These are phyloP conservation scores for Pseudococcus jackbeardsleyi DNA, from an alignment of 2,888 invertebrate genomes.

Conservation along the genomic window DNA sequence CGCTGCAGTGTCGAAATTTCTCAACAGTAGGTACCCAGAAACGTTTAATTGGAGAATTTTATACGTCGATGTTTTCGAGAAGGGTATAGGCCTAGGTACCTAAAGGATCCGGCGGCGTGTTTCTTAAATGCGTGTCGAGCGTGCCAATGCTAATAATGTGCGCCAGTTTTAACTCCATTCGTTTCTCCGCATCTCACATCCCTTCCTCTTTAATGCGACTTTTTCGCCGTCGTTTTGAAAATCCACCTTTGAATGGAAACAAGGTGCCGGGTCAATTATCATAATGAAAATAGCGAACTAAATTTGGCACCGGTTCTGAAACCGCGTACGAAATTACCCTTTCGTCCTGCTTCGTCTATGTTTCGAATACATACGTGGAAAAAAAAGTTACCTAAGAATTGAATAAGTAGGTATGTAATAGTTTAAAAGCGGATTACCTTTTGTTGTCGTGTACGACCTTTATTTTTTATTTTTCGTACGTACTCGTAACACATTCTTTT, in stretches of 20 bases:
- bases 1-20: not conserved
- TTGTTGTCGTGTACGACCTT: not conserved
- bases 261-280: not conserved
- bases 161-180: not conserved
- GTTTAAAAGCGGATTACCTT: conserved; percentile 5
- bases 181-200: not conserved
- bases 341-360: too few species aligned
- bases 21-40: not conserved
- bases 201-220: not conserved
- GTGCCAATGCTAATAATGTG: conserved; percentile 6
- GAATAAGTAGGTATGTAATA: not conserved
- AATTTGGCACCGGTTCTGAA: not conserved
- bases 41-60: conserved; percentile 31
- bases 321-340: too few species aligned
- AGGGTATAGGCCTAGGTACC: too few species aligned
- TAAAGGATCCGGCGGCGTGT: not conserved
- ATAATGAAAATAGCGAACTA: not conserved
- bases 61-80: not conserved
- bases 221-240: not conserved
- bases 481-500: not conserved
- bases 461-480: not conserved
- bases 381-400: too few species aligned
- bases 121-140: conserved; percentile 16
- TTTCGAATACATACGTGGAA: too few species aligned
- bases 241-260: not conserved